Base-by-base conservation (phyloP, 2,113 vertebrate genomes). In the Oostethus manadensis region DNA sequence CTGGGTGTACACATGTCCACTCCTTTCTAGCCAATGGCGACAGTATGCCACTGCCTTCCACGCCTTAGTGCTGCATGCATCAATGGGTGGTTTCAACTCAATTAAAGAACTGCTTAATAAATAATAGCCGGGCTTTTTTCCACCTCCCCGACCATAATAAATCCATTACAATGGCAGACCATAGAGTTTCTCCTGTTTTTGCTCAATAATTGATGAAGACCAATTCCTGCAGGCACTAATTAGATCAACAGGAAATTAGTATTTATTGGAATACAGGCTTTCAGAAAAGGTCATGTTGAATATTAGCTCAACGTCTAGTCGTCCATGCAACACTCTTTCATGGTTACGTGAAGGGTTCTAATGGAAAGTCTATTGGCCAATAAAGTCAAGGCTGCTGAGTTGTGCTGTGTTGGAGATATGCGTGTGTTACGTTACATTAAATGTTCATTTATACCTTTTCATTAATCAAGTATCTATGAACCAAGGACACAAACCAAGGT, bases 181-280 rank as follows among this genome's bases (percentile, higher is more conserved):
- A 35, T 62, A 65, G 58, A 66, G 56, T 71, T 79, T 73, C 60
- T 51, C 55, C 70, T 79, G 68, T 75, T 79, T 79, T 73, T 46
- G 20, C 67, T 85, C 64, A 83, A 87, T 87, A 82, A 85, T 86
- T 81, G 73, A 87, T 88, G 80, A 84, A 83, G 82, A 83, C 72
- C 84, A 76, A 79, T 79, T 82, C 73, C 83, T 81, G 56, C 35
- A 54, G 81, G 79, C 69, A 33, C 71, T 82, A 83, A 78, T 85
- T 85, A 86, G 84, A 85, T 86, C 77, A 86, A 80, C 83, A 82
- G 77, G 79, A 85, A 84, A 81, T 83, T 56, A 83, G 76, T 82
- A 83, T 84, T 81, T 83, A 81, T 84, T 77, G 78, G 80, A 84
- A 79, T 78, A 76, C 66, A 64, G 71, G 79, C 69, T 62, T 71